Conservation (phyloP, 2,113 vertebrate species). For the Atrichornis clamosus region DNA sequence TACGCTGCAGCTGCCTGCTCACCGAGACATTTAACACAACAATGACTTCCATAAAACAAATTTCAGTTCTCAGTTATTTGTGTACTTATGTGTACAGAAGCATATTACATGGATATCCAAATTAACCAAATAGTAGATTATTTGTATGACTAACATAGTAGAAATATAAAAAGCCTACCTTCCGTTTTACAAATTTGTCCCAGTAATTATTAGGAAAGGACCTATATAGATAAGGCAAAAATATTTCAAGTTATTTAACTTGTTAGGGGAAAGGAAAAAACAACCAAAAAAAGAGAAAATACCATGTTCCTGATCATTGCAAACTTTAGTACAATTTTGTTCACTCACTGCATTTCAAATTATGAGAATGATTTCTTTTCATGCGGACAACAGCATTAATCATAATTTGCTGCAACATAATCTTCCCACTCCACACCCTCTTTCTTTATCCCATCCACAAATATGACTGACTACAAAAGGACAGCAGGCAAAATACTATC, state of each 20-base stretch:
- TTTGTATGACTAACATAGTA: not conserved
- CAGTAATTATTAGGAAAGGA: conserved; percentile 98
- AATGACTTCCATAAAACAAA: not conserved
- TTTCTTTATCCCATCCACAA: not conserved
- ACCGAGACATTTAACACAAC: not conserved
- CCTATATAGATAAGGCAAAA: conserved; percentile 69
- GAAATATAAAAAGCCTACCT: conserved; percentile 75
- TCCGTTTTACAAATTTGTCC: conserved; percentile 99
- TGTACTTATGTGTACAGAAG: not conserved
- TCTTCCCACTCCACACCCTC: not conserved
- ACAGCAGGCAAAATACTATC: not conserved
- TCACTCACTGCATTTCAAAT: not conserved
- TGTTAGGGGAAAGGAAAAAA: not conserved
- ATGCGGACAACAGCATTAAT: not conserved
- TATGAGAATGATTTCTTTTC: not conserved
- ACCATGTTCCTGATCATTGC: not conserved
- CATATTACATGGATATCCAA: not conserved
- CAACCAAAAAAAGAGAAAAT: not conserved
- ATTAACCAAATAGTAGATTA: not conserved
- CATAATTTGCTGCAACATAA: not conserved
- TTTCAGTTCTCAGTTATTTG: not conserved
- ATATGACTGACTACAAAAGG: not conserved
- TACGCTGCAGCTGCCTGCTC: not conserved
- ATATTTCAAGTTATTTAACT: not conserved
- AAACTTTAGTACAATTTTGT: not conserved